Percentiles rank a stretch among this genome's conserved stretches.
phyloP scores from a whole-genome alignment of 2,888 invertebrate genomes.

The Clivina fossor region DNA sequence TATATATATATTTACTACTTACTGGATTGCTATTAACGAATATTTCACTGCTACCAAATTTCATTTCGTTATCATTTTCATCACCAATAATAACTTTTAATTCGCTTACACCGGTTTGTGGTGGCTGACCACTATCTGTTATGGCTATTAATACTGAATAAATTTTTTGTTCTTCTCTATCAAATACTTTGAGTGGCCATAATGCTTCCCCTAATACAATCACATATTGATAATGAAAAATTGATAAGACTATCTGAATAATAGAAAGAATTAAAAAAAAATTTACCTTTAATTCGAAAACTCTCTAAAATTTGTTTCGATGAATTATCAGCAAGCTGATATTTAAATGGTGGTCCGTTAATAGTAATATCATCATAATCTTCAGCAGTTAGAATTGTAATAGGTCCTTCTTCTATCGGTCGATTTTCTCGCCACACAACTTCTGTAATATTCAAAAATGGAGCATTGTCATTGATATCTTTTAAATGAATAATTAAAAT shows the following conservation, averaged over 20 bases:
- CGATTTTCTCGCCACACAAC: constrained; percentile 85
- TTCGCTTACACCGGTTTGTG: constrained; percentile 76
- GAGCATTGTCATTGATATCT: constrained; percentile 95
- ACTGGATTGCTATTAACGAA: constrained; percentile 94
- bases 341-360: constrained; percentile 85
- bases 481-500: constrained; percentile 66
- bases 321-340: constrained; percentile 66
- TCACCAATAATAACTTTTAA: constrained; percentile 92
- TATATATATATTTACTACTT: too few species aligned
- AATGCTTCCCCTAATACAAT: constrained; percentile 65
- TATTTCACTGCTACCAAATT: constrained; percentile 83
- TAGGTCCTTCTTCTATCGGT: constrained; percentile 59
- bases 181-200: constrained; percentile 74
- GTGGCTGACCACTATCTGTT: constrained; percentile 78
- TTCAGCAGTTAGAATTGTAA: constrained; percentile 67
- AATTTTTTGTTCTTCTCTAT: constrained; percentile 84
- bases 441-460: constrained; percentile 77
- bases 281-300: constrained; percentile 68
- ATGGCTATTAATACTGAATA: constrained; percentile 88
- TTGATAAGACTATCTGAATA: constrained; percentile 6
- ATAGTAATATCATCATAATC: constrained; percentile 81
- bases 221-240: constrained; percentile 28
- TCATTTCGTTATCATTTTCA: constrained; percentile 89
- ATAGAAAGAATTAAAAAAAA: constrained; percentile 17
- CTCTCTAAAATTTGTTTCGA: constrained; percentile 68